Evolutionary conservation across 2,797 vertebrate genomes (phyloP).

Genomic region (Sparus aurata): DNA sequence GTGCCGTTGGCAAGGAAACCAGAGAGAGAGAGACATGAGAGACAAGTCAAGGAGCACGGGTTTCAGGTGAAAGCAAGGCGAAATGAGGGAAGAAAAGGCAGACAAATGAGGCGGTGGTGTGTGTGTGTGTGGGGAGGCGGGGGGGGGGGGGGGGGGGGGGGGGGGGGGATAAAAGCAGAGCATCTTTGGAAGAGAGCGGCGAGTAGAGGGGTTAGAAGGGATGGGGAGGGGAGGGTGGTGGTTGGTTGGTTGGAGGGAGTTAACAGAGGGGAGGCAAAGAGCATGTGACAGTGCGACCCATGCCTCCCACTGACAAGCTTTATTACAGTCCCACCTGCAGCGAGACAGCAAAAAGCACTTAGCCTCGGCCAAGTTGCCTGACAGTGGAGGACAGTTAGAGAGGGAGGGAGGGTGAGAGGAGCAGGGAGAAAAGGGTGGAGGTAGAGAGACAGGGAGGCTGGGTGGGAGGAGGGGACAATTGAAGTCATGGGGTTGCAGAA

Average conservation of each 20-base stretch:
- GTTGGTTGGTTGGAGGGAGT: constrained; percentile 39
- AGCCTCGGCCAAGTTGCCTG: constrained; percentile 73
- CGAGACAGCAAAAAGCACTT: constrained; percentile 85
- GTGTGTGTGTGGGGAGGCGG: constrained; percentile 24
- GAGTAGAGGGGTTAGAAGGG: not conserved
- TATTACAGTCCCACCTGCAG: constrained; percentile 83
- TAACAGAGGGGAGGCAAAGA: constrained; percentile 75
- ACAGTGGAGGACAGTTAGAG: constrained; percentile 64
- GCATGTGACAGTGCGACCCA: constrained; percentile 80
- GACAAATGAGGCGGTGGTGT: constrained; percentile 49
- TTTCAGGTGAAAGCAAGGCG: constrained; percentile 62
- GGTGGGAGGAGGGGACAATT: constrained; percentile 42
- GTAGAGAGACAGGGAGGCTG: constrained; percentile 31
- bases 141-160: constrained; percentile 51
- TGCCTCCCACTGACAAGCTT: constrained; percentile 81
- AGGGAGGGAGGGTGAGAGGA: constrained; percentile 49
- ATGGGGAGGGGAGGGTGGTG: not conserved
- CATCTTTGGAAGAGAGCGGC: constrained; percentile 46
- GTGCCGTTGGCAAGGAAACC: constrained; percentile 81
- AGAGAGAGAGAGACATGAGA: constrained; percentile 54
- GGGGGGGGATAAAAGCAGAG: constrained; percentile 59
- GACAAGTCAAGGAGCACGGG: constrained; percentile 70
- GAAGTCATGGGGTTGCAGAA: constrained; percentile 40
- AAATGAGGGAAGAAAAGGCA: constrained; percentile 65
- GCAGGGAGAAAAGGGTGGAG: constrained; percentile 19